Evolutionary conservation across 2,888 invertebrate species (phyloP).

Genomic region (Caenorhabditis doughertyi): DNA sequence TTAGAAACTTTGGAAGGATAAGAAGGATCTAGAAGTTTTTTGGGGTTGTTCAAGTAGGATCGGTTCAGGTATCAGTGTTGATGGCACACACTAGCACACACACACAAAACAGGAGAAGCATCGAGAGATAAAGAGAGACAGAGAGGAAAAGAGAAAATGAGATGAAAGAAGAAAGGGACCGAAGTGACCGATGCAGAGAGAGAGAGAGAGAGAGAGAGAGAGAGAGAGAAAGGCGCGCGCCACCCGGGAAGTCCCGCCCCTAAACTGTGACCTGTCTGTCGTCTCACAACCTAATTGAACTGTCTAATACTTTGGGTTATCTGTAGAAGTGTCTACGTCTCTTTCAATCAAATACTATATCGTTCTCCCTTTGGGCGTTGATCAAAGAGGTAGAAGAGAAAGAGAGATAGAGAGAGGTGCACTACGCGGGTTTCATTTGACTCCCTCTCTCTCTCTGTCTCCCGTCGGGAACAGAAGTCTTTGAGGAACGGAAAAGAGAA

Average conservation of each 20-base stretch:
- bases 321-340: constrained; percentile 23
- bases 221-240: constrained; percentile 53
- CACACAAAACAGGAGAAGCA: constrained; percentile 29
- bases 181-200: constrained; percentile 42
- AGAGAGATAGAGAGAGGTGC: constrained; percentile 36
- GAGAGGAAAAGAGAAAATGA: constrained; percentile 12
- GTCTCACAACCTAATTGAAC: constrained; percentile 31
- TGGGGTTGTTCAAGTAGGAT: constrained; percentile 24
- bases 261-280: constrained; percentile 49
- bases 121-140: constrained; percentile 12
- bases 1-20: not conserved
- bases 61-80: constrained; percentile 54
- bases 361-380: constrained; percentile 4
- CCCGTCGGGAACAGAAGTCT: constrained; percentile 46
- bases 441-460: constrained; percentile 12
- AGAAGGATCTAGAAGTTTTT: not conserved
- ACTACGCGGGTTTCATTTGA: constrained; percentile 41
- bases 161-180: constrained; percentile 17
- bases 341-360: constrained; percentile 38
- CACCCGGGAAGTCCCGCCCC: constrained; percentile 32
- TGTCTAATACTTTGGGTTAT: constrained; percentile 47
- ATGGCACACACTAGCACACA: constrained; percentile 31
- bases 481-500: constrained; percentile 31
- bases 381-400: constrained; percentile 25
- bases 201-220: constrained; percentile 39